phyloP scores from a whole-genome alignment of 2,797 vertebrate genomes.

The Botia kubotai region DNA sequence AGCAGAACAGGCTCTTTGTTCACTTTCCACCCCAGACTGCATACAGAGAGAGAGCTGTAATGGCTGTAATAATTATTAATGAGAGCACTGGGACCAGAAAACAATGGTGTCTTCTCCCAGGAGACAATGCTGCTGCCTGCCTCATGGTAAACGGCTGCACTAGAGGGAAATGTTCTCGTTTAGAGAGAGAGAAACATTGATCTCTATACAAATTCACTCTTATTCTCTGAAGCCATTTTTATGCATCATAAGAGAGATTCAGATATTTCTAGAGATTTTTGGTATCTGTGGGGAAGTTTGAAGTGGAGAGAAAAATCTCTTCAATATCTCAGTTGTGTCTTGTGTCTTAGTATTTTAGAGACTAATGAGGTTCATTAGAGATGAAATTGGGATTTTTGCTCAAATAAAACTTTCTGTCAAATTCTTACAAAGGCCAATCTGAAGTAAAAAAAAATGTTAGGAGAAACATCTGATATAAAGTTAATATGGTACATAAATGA shows the following conservation, averaged over 20 bases:
- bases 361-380: neutral
- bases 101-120: conserved; percentile 45
- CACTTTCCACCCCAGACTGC: conserved; percentile 39
- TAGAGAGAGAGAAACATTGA: conserved; percentile 14
- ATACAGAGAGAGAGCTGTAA: conserved; percentile 43
- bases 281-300: neutral
- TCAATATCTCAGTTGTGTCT: neutral
- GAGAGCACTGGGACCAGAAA: conserved; percentile 44
- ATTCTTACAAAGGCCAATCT: neutral
- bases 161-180: conserved; percentile 32
- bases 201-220: conserved; percentile 7
- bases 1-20: conserved; percentile 38
- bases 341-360: neutral
- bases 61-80: conserved; percentile 55
- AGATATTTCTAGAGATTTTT: neutral
- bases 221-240: neutral
- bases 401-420: neutral
- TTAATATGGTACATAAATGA: neutral
- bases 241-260: neutral
- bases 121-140: conserved; percentile 36
- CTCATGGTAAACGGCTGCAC: conserved; percentile 50
- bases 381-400: neutral
- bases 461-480: neutral
- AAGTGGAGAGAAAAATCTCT: neutral
- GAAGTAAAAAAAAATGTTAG: neutral